Evolutionary conservation across 2,888 invertebrate species (phyloP).

Genomic region (Willowsia nigromaculata): DNA sequence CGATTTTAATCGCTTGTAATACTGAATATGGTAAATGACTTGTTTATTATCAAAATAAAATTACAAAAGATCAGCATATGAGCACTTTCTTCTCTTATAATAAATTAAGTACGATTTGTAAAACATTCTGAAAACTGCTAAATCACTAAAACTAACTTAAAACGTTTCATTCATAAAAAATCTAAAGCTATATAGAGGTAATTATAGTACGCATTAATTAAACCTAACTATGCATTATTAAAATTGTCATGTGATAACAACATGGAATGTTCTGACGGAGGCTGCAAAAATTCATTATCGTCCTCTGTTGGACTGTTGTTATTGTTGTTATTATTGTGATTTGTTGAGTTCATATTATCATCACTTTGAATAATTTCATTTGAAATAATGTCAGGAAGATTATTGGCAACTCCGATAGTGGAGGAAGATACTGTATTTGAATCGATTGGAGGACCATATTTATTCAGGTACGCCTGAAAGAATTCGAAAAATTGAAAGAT

Average conservation of each 20-base stretch:
- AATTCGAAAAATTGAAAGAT: background rate
- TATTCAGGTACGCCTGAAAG: slow-evolving; percentile 54
- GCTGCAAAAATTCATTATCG: background rate
- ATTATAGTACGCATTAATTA: too few species aligned
- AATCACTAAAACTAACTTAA: too few species aligned
- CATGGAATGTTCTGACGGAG: slow-evolving; percentile 46
- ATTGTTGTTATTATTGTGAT: background rate
- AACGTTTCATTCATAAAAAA: too few species aligned
- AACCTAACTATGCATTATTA: background rate
- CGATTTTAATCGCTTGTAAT: too few species aligned
- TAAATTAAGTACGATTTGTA: too few species aligned
- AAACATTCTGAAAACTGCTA: too few species aligned
- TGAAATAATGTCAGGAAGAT: background rate
- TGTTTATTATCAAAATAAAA: too few species aligned
- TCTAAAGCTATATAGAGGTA: too few species aligned
- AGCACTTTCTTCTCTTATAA: too few species aligned
- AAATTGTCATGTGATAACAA: slow-evolving; percentile 21
- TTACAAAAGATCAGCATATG: too few species aligned
- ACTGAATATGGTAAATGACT: too few species aligned
- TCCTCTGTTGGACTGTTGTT: background rate
- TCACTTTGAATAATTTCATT: background rate
- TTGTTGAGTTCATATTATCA: background rate
- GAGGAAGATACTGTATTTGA: background rate
- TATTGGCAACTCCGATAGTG: background rate
- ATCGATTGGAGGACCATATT: slow-evolving; percentile 23